Evolutionary conservation across 2,797 vertebrate species (phyloP).

Genomic region (Gila robusta): DNA sequence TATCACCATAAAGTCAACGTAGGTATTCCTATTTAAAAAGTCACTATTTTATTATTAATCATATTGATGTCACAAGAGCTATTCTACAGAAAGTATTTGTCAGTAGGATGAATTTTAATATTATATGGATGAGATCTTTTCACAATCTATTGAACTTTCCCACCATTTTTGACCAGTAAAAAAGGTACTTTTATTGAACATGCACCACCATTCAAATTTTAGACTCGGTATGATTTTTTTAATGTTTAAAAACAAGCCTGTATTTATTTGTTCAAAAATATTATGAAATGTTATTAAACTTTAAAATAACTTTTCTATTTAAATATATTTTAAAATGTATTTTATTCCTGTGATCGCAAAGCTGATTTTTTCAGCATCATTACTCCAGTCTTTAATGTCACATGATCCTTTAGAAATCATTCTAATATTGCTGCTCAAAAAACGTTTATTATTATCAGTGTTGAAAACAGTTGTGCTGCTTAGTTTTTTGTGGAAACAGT

Average conservation of each 20-base stretch:
- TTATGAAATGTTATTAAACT: background rate
- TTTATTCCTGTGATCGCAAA: too few relatives aligned
- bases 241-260: background rate
- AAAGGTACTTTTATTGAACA: background rate
- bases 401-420: background rate
- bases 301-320: too few relatives aligned
- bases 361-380: too few relatives aligned
- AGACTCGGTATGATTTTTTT: background rate
- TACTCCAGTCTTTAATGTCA: background rate
- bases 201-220: background rate
- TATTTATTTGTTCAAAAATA: background rate
- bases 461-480: too few relatives aligned
- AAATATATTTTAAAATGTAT: too few relatives aligned
- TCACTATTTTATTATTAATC: background rate
- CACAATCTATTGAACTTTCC: background rate
- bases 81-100: background rate
- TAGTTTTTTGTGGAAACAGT: background rate
- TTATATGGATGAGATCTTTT: background rate
- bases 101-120: background rate
- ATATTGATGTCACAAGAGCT: background rate
- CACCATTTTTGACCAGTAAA: background rate
- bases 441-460: too few relatives aligned
- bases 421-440: too few relatives aligned
- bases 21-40: slow-evolving; percentile 61
- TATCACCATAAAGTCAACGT: slow-evolving; percentile 92